Evolutionary conservation across 2,113 vertebrate species (phyloP), one percentile per base, ranked within the genome.

Genomic region (Tyrannus savana): DNA sequence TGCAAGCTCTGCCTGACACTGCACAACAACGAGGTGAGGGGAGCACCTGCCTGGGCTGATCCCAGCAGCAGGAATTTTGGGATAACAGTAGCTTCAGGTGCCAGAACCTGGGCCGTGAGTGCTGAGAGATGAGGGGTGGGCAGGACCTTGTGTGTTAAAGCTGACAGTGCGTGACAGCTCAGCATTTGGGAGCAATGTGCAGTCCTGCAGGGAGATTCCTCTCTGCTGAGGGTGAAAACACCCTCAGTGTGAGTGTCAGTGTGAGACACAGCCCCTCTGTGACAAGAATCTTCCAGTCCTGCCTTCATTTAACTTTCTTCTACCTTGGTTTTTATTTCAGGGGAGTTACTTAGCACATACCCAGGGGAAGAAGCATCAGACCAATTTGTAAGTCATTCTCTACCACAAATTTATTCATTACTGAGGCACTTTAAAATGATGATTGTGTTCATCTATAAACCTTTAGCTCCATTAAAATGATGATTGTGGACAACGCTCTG

Each of bases 351-450:
- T 99, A 14, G 99, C 99, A 5, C 99, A 99, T 71, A 99, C 99
- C 37, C 99, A 99, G 93, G 99, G 99, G 92, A 99, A 99, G 92
- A 99, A 99, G 93, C 99, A 99, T 94, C 99, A 99, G 97, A 99
- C 99, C 77, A 99, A 99, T 97, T 68, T 99, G 99, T 99, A 97
- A 99, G 99, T 98, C 7, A 1, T 50, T 9, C 18, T 62, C 16
- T 3, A 0, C 15, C 3, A 2, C 15, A 44, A 8, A 41, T 79
- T 81, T 81, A 4, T 41, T 62, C 3, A 0, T 56, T 42, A 21
- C 28, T 33, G 25, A 14, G 80, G 37, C 13, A 18, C 31, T 46
- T 76, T 5, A 15, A 16, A 37, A 2, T 11, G 6, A 1, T 56
- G 41, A 1, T n/a, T 6, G 9, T 66, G 14, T 16, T 7, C 18